Conservation (phyloP, 2,797 vertebrate genomes). For the Paguma larvata region DNA sequence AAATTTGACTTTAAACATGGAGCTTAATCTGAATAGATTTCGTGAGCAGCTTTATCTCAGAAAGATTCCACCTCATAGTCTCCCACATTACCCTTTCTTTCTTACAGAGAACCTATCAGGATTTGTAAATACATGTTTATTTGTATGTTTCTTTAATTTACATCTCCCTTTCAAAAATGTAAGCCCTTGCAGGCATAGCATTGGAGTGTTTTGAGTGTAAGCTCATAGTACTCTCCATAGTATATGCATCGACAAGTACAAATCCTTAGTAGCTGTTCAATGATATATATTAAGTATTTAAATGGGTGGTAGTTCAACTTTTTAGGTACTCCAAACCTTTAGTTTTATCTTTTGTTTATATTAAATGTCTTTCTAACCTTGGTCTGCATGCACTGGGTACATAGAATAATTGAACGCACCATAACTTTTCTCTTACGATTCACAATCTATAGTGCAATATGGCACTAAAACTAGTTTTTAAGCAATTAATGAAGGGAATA, state of each 20-base stretch:
- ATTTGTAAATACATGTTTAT: background rate
- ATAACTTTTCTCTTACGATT: background rate
- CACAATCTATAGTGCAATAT: background rate
- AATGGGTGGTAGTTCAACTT: background rate
- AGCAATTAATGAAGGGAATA: background rate
- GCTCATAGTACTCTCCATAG: background rate
- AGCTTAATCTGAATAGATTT: background rate
- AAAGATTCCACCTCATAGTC: no score
- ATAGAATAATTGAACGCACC: background rate
- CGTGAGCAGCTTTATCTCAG: background rate
- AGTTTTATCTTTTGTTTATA: background rate
- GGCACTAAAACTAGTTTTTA: background rate
- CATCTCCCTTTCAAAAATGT: background rate
- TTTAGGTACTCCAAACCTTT: background rate
- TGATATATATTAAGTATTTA: background rate
- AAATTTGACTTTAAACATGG: background rate
- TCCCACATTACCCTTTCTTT: background rate
- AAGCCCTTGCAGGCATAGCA: background rate
- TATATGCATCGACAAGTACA: rapidly evolving
- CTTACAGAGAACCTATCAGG: background rate
- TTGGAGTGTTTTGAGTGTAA: background rate
- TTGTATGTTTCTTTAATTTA: background rate
- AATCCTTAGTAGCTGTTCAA: background rate
- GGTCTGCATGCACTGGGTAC: background rate
- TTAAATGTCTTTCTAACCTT: background rate